These are phyloP conservation scores for Lycia hirtaria DNA, from an alignment of 2,888 invertebrate species.

Conservation along the genomic window DNA sequence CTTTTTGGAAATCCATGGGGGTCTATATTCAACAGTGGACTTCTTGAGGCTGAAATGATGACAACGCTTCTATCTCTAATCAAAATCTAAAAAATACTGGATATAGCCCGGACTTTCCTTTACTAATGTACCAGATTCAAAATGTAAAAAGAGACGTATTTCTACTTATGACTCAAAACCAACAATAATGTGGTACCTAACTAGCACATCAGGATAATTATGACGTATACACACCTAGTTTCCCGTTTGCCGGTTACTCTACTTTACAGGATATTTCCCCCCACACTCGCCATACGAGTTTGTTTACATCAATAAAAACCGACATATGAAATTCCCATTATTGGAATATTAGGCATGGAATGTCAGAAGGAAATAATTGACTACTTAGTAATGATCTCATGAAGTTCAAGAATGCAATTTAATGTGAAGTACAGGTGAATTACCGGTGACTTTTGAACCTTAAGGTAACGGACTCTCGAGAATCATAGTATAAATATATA, in stretches of 20 bases:
- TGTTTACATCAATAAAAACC: conserved; percentile 3
- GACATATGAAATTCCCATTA: conserved; percentile 11
- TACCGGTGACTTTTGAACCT: not conserved
- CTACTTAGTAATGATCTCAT: not conserved
- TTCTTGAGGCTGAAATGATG: too few relatives aligned
- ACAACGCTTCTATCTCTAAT: too few relatives aligned
- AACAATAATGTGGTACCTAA: not conserved
- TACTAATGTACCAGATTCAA: too few relatives aligned
- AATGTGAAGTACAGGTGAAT: not conserved
- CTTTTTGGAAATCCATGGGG: too few relatives aligned
- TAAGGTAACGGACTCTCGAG: not conserved
- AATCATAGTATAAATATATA: not conserved
- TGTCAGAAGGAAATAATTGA: conserved; percentile 7
- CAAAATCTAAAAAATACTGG: too few relatives aligned
- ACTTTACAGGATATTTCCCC: conserved; percentile 6
- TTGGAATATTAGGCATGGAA: not conserved
- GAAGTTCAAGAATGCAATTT: conserved; percentile 1
- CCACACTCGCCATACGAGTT: not conserved
- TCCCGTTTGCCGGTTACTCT: conserved; percentile 4
- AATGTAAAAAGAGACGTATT: too few relatives aligned
- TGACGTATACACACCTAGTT: conserved; percentile 18
- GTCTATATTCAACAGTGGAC: too few relatives aligned
- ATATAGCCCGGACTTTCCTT: too few relatives aligned
- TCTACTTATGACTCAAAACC: too few relatives aligned
- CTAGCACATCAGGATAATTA: conserved; percentile 20